phyloP scores from a whole-genome alignment of 2,113 vertebrate genomes.

The Caranx melampygus region DNA sequence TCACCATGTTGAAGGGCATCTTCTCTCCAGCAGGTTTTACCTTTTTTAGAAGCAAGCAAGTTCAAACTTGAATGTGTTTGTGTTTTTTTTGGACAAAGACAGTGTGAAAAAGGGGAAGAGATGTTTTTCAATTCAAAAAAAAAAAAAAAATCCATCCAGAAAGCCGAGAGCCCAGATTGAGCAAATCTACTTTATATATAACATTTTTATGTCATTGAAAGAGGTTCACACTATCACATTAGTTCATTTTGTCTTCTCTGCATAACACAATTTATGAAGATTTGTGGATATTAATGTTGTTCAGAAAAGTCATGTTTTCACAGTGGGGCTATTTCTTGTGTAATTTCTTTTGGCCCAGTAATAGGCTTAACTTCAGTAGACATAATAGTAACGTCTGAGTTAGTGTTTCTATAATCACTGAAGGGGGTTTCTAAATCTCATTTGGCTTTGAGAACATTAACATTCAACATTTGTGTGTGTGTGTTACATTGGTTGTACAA shows the following conservation, averaged over 20 bases:
- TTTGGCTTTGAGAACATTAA: too few relatives aligned
- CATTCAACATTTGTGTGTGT: not conserved
- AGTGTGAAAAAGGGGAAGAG: constrained; percentile 8
- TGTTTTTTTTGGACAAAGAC: not conserved
- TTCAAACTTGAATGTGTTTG: not conserved
- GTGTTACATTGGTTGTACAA: not conserved
- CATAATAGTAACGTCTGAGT: not conserved
- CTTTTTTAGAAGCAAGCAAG: not conserved
- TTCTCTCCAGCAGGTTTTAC: not conserved
- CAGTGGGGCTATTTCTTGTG: not conserved
- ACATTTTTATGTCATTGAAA: not conserved
- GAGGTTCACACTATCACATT: not conserved
- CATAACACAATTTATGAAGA: not conserved
- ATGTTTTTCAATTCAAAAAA: not conserved
- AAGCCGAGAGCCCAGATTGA: not conserved
- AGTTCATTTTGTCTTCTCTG: not conserved
- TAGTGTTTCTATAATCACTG: not conserved
- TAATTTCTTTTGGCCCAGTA: not conserved
- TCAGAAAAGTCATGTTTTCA: not conserved
- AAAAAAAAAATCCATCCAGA: not conserved
- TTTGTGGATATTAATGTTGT: not conserved
- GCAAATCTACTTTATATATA: not conserved
- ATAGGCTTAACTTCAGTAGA: not conserved
- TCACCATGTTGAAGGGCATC: too few relatives aligned
- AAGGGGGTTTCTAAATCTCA: not conserved